Conservation (phyloP, 2,113 vertebrate genomes). For the Rana temporaria region DNA sequence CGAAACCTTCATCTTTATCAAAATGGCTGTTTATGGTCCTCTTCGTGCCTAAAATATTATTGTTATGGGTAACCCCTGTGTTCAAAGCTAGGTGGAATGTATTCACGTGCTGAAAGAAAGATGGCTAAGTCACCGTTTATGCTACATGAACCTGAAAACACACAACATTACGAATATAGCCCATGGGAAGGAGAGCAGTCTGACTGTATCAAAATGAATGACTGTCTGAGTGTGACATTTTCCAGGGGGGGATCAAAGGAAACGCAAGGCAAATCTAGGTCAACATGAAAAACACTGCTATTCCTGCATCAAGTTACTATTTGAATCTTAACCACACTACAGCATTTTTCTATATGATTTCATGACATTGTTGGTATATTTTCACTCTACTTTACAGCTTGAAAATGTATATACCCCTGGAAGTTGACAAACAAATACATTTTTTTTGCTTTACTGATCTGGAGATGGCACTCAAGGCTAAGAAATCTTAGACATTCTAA, state of each 20-base stretch:
- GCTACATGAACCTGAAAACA: constrained; percentile 37
- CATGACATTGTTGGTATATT: background rate
- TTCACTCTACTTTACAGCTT: background rate
- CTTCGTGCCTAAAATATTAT: background rate
- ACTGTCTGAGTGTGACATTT: constrained; percentile 43
- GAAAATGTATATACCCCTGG: background rate
- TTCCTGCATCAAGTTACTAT: constrained; percentile 1
- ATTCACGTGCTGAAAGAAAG: constrained; percentile 4
- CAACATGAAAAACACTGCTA: constrained; percentile 16
- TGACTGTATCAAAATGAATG: constrained; percentile 48
- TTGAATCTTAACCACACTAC: background rate
- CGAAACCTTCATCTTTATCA: constrained; percentile 7
- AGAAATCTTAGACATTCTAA: background rate
- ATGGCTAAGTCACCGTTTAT: constrained; percentile 29
- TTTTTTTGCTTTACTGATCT: background rate
- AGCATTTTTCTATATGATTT: background rate
- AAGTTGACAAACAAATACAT: background rate
- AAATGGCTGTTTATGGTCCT: background rate
- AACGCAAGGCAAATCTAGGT: constrained; percentile 42
- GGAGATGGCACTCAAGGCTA: background rate
- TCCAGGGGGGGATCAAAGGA: constrained; percentile 22
- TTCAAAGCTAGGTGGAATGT: background rate
- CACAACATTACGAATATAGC: constrained; percentile 39
- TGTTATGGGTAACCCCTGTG: background rate
- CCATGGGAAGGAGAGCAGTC: constrained; percentile 39